Percentiles rank a stretch among this genome's conserved stretches.
phyloP scores from a whole-genome alignment of 1,140 invertebrate species.

The Limonius californicus region DNA sequence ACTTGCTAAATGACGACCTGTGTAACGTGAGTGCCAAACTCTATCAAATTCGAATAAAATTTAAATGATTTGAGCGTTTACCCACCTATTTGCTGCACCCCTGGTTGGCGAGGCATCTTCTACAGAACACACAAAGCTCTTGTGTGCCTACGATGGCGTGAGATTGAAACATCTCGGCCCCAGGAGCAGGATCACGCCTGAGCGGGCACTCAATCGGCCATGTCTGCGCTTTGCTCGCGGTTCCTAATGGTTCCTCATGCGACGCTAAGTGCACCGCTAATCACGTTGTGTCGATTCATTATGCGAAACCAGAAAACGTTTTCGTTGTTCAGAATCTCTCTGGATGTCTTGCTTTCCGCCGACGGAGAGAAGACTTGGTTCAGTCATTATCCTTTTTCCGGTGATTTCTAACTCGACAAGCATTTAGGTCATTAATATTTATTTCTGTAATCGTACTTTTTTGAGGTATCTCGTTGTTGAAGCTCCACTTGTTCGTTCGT shows the following conservation, averaged over 20 bases:
- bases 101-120: not conserved
- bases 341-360: conserved; percentile 11
- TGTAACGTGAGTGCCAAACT: too few relatives aligned
- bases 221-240: conserved; percentile 15
- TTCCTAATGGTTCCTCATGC: conserved; percentile 19
- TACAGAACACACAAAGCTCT: not conserved
- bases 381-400: conserved; percentile 26
- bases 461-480: too few relatives aligned
- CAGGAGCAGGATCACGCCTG: conserved; percentile 6
- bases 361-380: conserved; percentile 13
- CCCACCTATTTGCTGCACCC: not conserved
- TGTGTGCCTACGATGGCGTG: not conserved
- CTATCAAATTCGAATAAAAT: conserved; percentile 10
- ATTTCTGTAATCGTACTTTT: not conserved
- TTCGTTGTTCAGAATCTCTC: conserved; percentile 27
- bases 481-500: too few relatives aligned
- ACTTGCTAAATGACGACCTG: too few relatives aligned
- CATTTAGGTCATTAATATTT: not conserved
- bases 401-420: conserved; percentile 1
- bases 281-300: conserved; percentile 23
- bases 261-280: conserved; percentile 22
- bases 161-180: conserved; percentile 10
- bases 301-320: conserved; percentile 32
- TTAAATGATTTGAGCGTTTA: conserved; percentile 11
- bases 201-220: conserved; percentile 12